phyloP scores from a whole-genome alignment of 1,140 invertebrate species.

The Oscheius sp. region DNA sequence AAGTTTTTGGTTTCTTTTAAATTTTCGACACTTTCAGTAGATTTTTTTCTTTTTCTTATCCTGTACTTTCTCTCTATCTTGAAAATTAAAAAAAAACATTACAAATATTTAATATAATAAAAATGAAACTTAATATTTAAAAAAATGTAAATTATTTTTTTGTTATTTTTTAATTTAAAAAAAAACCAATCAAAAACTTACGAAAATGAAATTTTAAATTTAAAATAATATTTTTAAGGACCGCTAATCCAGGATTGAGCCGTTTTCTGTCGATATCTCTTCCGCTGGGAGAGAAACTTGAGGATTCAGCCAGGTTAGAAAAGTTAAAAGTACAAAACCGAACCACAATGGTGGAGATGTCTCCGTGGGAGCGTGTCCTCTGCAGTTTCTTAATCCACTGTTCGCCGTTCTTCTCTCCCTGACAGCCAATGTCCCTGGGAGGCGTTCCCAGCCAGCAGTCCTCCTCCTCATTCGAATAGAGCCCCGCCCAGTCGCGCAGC shows the following conservation, averaged over 20 bases:
- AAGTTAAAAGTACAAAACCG: neutral
- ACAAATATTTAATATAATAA: no score
- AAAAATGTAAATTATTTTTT: no score
- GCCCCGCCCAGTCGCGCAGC: constrained; percentile 9
- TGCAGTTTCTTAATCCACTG: neutral
- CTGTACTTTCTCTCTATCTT: no score
- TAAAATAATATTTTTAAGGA: no score
- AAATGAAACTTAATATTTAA: no score
- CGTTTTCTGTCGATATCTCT: neutral
- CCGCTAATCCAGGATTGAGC: neutral
- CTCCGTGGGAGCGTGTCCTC: neutral
- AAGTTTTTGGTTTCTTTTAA: no score
- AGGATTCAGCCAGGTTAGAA: neutral
- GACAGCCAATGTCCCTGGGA: neutral
- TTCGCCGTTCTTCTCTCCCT: neutral
- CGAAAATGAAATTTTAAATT: no score
- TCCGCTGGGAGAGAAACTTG: neutral
- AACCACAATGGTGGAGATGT: neutral
- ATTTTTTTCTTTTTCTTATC: no score
- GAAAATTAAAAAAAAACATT: no score
- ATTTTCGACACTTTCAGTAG: no score
- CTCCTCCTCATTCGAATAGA: neutral
- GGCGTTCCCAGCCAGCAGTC: constrained; percentile 9
- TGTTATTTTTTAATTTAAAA: no score
- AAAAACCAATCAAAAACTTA: no score